A percentile compares a stretch with the other conserved stretches of the same genome.
phyloP scores from a whole-genome alignment of 2,888 invertebrate genomes.

The Merodon equestris region DNA sequence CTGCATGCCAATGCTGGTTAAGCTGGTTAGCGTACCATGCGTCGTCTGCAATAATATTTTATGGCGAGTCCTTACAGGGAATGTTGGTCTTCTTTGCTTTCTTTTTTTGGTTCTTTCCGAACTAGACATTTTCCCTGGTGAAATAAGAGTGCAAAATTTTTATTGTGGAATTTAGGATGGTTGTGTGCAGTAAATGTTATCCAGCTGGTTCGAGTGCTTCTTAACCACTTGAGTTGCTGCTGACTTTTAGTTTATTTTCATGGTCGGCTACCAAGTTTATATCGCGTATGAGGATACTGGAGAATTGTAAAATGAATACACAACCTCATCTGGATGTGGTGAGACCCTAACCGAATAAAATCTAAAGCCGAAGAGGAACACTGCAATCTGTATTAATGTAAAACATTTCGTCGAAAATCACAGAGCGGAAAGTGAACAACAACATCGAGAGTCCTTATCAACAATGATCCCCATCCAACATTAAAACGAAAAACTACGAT shows the following conservation, averaged over 20 bases:
- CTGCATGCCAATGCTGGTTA: slow-evolving; percentile 55
- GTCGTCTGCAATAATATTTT: slow-evolving; percentile 62
- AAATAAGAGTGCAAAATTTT: slow-evolving; percentile 65
- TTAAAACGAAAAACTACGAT: no score
- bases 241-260: slow-evolving; percentile 65
- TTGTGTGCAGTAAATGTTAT: slow-evolving; percentile 62
- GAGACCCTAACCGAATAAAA: slow-evolving; percentile 37
- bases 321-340: slow-evolving; percentile 56
- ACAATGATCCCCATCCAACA: no score
- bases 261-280: slow-evolving; percentile 54
- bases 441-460: not conserved
- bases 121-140: slow-evolving; percentile 22
- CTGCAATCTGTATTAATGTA: slow-evolving; percentile 66
- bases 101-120: slow-evolving; percentile 17
- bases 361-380: slow-evolving; percentile 26
- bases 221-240: slow-evolving; percentile 29
- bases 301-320: slow-evolving; percentile 63
- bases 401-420: slow-evolving; percentile 53
- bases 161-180: slow-evolving; percentile 51
- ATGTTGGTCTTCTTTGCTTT: slow-evolving; percentile 19
- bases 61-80: slow-evolving; percentile 49
- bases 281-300: slow-evolving; percentile 56
- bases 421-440: slow-evolving; percentile 60
- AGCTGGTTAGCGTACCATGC: slow-evolving; percentile 53
- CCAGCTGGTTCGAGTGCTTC: slow-evolving; percentile 54